These are phyloP conservation scores for Lophius americanus DNA, from an alignment of 2,797 vertebrate genomes.

Conservation along the genomic window DNA sequence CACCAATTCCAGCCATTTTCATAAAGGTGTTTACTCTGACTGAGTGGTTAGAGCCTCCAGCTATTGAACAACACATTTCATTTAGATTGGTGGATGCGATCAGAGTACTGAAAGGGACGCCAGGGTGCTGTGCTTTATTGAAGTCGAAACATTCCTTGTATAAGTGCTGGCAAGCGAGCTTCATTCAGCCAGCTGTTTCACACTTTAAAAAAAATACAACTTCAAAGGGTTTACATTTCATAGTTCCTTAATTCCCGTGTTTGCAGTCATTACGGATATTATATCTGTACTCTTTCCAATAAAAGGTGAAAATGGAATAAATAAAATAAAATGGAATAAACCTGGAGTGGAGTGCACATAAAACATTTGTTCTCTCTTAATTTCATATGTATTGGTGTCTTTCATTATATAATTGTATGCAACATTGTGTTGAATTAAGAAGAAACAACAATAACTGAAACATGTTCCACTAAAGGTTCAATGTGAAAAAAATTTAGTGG, in stretches of 20 bases:
- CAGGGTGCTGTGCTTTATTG: constrained; percentile 21
- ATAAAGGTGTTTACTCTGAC: constrained; percentile 65
- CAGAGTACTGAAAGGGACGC: not conserved
- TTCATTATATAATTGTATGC: not conserved
- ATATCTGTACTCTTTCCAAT: no score
- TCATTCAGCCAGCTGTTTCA: constrained; percentile 33
- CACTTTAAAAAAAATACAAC: constrained; percentile 46
- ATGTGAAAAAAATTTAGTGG: no score
- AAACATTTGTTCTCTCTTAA: no score
- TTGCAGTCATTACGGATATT: not conserved
- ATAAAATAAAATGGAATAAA: no score
- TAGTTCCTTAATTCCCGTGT: not conserved
- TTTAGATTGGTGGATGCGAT: constrained; percentile 56
- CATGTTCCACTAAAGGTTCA: no score
- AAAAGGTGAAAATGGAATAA: no score
- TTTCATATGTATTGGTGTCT: no score
- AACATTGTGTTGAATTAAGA: not conserved
- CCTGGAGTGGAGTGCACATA: no score
- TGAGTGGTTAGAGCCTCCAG: constrained; percentile 52
- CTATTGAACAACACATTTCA: constrained; percentile 57
- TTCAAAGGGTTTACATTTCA: constrained; percentile 37
- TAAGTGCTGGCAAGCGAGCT: constrained; percentile 13
- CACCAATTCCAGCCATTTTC: constrained; percentile 58
- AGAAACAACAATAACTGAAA: not conserved
- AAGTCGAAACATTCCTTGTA: constrained; percentile 44